Base-by-base conservation (phyloP, 1,140 invertebrate species). In the Drosophila carrolli region DNA sequence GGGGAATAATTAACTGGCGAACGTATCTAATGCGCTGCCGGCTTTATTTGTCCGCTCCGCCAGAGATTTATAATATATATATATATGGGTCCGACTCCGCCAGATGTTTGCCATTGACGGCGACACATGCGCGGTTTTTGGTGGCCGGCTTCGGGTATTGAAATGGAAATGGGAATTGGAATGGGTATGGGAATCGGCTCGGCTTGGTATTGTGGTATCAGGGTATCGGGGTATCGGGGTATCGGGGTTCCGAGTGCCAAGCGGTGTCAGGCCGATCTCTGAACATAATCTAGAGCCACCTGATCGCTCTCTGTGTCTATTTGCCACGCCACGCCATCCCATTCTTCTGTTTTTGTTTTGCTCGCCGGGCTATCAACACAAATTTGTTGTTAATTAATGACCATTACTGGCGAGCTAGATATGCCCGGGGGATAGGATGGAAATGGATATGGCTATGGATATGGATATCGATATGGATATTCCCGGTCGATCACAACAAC, bases 1-100 rank as follows among this genome's bases (percentile, higher is more conserved):
- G 59, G 83, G 83, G 83, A 88, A 89, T 88, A 88, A 88, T 88
- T 89, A 89, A 84, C 27, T 63, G 40, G 44, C 13, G 50, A 46
- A 47, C 51, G 66, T 55, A 70, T 68, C 56, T 44, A 76, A 67
- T 29, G 27, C 51, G 37, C 43, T 68, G 73, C 63, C 73, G 73
- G 73, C 73, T 51, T 77, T 73, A 77, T 76, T 76, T 61, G 60
- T 47, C 29, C 38, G 27, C 9, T 27, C 13, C 38, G 27, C 9
- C 35, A 13, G 47, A 35, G 57, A 51, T 40, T 53, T 35, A 43
- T 4, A 19, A 16, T 10, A 4, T 27, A 16, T 27, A 16, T 8
- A 2, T 14, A 13, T 27, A 13, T 4, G 1, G 14, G 29, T 13
- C 5, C 4, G 23, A 13, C 13, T 16, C 11, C n/a, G 56, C 74